These are phyloP conservation scores for Plectropomus leopardus DNA, from an alignment of 2,113 vertebrate genomes.

Conservation along the genomic window DNA sequence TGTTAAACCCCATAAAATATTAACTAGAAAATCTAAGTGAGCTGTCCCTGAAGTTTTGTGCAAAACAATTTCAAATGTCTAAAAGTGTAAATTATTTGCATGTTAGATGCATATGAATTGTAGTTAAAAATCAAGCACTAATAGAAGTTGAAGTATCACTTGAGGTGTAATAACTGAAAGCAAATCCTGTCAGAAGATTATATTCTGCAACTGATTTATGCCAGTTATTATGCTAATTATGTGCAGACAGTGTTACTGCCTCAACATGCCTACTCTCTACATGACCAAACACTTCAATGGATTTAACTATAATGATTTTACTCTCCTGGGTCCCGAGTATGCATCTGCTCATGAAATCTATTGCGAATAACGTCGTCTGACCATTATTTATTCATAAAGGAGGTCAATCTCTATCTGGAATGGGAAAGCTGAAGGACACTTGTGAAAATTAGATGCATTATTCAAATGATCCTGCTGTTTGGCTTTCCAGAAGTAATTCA, in stretches of 20 bases:
- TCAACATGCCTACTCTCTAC: not conserved
- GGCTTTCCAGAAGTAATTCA: constrained; percentile 55
- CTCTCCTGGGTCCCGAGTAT: constrained; percentile 7
- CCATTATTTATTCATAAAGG: constrained; percentile 52
- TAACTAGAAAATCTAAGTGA: not conserved
- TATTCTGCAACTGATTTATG: not conserved
- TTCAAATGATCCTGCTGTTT: constrained; percentile 59
- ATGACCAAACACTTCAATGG: not conserved
- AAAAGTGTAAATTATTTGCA: not conserved
- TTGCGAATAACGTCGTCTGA: constrained; percentile 28
- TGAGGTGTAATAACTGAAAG: not conserved
- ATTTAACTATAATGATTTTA: constrained; percentile 1
- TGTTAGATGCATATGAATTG: not conserved
- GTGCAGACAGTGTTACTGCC: not conserved
- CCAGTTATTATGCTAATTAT: not conserved
- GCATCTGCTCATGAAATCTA: constrained; percentile 37
- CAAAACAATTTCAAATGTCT: not conserved
- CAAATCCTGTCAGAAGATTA: too few species aligned
- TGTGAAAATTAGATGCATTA: constrained; percentile 69
- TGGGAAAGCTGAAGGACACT: constrained; percentile 68
- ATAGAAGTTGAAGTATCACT: not conserved
- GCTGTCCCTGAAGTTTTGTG: not conserved
- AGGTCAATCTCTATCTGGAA: constrained; percentile 36
- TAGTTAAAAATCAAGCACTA: not conserved
- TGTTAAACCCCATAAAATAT: not conserved